These are phyloP conservation scores for Plebejus melissa DNA, from an alignment of 2,888 invertebrate genomes.

Conservation along the genomic window DNA sequence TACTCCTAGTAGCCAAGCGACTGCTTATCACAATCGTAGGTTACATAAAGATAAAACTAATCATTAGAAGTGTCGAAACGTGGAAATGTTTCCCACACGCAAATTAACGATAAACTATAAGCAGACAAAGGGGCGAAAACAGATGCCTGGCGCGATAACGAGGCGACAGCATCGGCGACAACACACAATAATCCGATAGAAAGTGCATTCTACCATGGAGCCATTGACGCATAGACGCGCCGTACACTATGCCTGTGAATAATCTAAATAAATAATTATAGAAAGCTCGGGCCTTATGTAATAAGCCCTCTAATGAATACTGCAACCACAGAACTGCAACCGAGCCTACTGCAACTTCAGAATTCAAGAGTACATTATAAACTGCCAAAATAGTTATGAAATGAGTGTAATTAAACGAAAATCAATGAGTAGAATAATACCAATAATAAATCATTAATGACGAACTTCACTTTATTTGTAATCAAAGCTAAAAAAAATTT, in stretches of 20 bases:
- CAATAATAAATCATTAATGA: too few relatives aligned
- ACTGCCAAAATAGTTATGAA: too few relatives aligned
- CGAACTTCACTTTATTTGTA: too few relatives aligned
- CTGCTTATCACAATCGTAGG: constrained; percentile 13
- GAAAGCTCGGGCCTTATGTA: constrained; percentile 16
- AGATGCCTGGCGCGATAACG: constrained; percentile 51
- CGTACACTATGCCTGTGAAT: constrained; percentile 27
- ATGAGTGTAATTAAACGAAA: too few relatives aligned
- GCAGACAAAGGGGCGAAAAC: constrained; percentile 57
- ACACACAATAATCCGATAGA: constrained; percentile 57
- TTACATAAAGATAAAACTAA: constrained; percentile 35
- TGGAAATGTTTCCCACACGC: constrained; percentile 46
- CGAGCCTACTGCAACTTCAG: not conserved
- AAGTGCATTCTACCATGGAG: constrained; percentile 43
- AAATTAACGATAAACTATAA: constrained; percentile 50
- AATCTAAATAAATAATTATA: constrained; percentile 27
- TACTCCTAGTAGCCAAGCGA: constrained; percentile 21
- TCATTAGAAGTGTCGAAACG: constrained; percentile 37
- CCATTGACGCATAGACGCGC: constrained; percentile 35
- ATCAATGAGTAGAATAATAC: too few relatives aligned
- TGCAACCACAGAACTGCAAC: not conserved
- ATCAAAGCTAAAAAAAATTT: too few relatives aligned
- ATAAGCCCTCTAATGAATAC: constrained; percentile 1
- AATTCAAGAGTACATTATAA: too few relatives aligned
- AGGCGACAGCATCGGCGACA: constrained; percentile 50